A percentile compares a stretch with the other conserved stretches of the same genome.
These are phyloP conservation scores for Mesopsocus fuscifrons DNA, from an alignment of 2,888 invertebrate genomes.

Conservation along the genomic window DNA sequence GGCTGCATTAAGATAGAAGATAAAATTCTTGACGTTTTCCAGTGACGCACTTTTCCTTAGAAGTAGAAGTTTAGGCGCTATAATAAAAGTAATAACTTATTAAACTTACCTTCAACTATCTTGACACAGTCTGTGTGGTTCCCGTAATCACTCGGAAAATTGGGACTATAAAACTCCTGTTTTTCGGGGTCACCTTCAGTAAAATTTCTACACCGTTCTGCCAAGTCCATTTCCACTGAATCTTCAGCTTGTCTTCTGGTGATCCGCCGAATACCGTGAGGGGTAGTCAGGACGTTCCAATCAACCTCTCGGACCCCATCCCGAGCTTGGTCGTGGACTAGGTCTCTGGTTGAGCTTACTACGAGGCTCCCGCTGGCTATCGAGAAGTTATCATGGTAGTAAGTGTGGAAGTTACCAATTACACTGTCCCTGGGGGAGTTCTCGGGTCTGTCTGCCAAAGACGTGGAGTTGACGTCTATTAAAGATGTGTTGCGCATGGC, in stretches of 20 bases:
- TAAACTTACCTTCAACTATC: constrained; percentile 40
- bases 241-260: constrained; percentile 9
- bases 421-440: too few relatives aligned
- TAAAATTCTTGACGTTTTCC: too few relatives aligned
- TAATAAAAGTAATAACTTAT: not conserved
- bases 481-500: too few relatives aligned
- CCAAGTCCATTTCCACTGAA: constrained; percentile 10
- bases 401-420: not conserved
- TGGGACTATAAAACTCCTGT: constrained; percentile 47
- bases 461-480: too few relatives aligned
- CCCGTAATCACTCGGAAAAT: constrained; percentile 45
- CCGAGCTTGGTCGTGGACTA: too few relatives aligned
- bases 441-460: too few relatives aligned
- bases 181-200: constrained; percentile 32
- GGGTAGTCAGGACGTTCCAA: constrained; percentile 6
- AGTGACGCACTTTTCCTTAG: too few relatives aligned
- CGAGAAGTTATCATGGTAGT: not conserved
- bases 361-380: not conserved
- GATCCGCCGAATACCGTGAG: not conserved
- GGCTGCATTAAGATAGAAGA: too few relatives aligned
- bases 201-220: constrained; percentile 34
- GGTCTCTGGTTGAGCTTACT: not conserved
- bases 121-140: constrained; percentile 45
- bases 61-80: too few relatives aligned
- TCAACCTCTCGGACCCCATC: constrained; percentile 3